Evolutionary conservation across 2,113 vertebrate species (phyloP).

Genomic region (Phoxinus phoxinus): DNA sequence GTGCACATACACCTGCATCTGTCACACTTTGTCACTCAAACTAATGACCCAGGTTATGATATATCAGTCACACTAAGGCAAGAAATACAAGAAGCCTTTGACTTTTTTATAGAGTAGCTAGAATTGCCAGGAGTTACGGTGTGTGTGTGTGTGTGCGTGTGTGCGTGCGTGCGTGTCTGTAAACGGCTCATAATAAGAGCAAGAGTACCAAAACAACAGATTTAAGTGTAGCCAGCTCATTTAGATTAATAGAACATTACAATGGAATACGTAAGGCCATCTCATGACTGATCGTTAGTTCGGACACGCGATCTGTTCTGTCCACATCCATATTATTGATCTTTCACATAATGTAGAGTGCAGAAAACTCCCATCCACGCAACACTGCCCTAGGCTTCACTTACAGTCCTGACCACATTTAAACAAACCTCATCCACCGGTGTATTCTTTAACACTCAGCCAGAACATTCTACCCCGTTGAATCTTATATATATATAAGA

Average conservation of each 20-base stretch:
- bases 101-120: slow-evolving; percentile 22
- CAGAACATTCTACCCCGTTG: background rate
- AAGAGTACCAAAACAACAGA: background rate
- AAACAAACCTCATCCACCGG: slow-evolving; percentile 4
- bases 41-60: slow-evolving; percentile 41
- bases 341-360: slow-evolving; percentile 32
- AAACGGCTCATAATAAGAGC: background rate
- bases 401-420: slow-evolving; percentile 18
- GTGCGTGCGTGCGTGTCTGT: background rate
- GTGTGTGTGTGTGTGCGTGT: background rate
- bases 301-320: slow-evolving; percentile 33
- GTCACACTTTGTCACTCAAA: slow-evolving; percentile 39
- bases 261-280: slow-evolving; percentile 23
- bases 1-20: slow-evolving; percentile 32
- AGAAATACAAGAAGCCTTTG: slow-evolving; percentile 17
- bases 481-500: background rate
- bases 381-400: slow-evolving; percentile 32
- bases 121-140: background rate
- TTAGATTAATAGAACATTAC: slow-evolving; percentile 36
- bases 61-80: slow-evolving; percentile 23
- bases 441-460: slow-evolving; percentile 21
- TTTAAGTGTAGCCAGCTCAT: background rate
- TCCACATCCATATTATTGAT: slow-evolving; percentile 38
- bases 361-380: slow-evolving; percentile 15
- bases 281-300: slow-evolving; percentile 37